These are phyloP conservation scores for Nibea albiflora DNA, from an alignment of 2,113 vertebrate species.

Conservation along the genomic window DNA sequence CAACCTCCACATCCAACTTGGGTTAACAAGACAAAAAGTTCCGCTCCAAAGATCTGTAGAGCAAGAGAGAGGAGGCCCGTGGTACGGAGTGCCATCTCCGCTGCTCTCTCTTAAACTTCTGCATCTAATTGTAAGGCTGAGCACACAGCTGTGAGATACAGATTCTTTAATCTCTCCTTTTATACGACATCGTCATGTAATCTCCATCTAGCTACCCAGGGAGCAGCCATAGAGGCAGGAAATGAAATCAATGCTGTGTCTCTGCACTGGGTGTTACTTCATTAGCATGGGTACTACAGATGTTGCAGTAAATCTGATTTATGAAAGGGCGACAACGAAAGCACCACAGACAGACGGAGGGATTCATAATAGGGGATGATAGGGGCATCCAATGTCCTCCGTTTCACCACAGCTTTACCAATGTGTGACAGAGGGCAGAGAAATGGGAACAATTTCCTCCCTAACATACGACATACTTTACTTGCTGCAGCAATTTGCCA, in stretches of 20 bases:
- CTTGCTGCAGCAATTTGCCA: slow-evolving; percentile 5
- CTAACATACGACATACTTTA: not conserved
- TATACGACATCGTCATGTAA: slow-evolving; percentile 76
- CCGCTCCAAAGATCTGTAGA: slow-evolving; percentile 48
- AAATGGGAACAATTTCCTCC: slow-evolving; percentile 11
- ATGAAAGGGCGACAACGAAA: slow-evolving; percentile 62
- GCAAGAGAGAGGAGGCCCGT: slow-evolving; percentile 32
- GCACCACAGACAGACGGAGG: slow-evolving; percentile 49
- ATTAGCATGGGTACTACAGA: slow-evolving; percentile 80
- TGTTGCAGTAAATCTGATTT: slow-evolving; percentile 81
- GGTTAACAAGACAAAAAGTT: slow-evolving; percentile 70
- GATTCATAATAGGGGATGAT: slow-evolving; percentile 57
- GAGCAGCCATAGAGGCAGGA: slow-evolving; percentile 74
- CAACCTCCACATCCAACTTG: slow-evolving; percentile 33
- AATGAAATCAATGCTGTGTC: slow-evolving; percentile 81
- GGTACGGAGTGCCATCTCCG: slow-evolving; percentile 20
- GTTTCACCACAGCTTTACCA: slow-evolving; percentile 45
- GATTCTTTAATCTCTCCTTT: slow-evolving; percentile 80
- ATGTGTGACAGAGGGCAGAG: slow-evolving; percentile 25
- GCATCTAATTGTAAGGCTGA: slow-evolving; percentile 72
- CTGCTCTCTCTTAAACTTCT: slow-evolving; percentile 46
- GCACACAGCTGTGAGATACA: slow-evolving; percentile 73
- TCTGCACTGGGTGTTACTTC: slow-evolving; percentile 73
- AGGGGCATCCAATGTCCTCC: slow-evolving; percentile 21
- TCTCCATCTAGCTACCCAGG: slow-evolving; percentile 72